Evolutionary conservation across 1,140 invertebrate genomes (phyloP).

Genomic region (Galleria mellonella): DNA sequence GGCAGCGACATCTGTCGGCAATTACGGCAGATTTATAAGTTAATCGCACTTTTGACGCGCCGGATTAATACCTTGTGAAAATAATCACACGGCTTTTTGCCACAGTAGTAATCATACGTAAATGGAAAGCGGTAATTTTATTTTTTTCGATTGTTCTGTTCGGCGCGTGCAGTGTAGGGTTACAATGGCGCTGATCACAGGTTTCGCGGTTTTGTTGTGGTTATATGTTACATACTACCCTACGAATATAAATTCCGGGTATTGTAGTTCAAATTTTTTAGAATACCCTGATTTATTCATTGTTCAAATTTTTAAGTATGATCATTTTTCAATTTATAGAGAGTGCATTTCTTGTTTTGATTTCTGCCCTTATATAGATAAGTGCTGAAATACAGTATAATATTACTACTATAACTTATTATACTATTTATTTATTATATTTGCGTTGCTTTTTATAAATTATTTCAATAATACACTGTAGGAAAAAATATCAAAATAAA

Average conservation of each 20-base stretch:
- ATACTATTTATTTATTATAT: too few relatives aligned
- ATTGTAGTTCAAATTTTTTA: too few relatives aligned
- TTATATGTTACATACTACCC: constrained; percentile 44
- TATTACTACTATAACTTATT: too few relatives aligned
- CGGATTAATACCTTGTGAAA: constrained; percentile 18
- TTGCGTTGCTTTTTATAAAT: too few relatives aligned
- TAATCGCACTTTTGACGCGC: constrained; percentile 17
- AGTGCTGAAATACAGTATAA: too few relatives aligned
- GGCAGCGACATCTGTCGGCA: constrained; percentile 27
- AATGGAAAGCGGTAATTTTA: constrained; percentile 23
- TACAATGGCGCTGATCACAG: constrained; percentile 24
- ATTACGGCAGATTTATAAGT: constrained; percentile 27
- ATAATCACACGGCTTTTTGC: constrained; percentile 24
- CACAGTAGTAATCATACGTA: constrained; percentile 11
- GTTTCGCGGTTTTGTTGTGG: constrained; percentile 51
- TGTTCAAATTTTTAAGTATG: too few relatives aligned
- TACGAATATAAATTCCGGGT: constrained; percentile 2
- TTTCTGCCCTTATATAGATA: too few relatives aligned
- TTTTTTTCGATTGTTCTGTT: constrained; percentile 15
- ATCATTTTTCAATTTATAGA: too few relatives aligned
- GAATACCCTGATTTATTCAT: too few relatives aligned
- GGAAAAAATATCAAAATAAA: too few relatives aligned
- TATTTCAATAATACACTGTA: too few relatives aligned
- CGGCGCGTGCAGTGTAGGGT: constrained; percentile 27
- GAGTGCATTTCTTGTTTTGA: too few relatives aligned